phyloP scores from a whole-genome alignment of 2,888 invertebrate genomes.

The Bruchidius siliquastri region DNA sequence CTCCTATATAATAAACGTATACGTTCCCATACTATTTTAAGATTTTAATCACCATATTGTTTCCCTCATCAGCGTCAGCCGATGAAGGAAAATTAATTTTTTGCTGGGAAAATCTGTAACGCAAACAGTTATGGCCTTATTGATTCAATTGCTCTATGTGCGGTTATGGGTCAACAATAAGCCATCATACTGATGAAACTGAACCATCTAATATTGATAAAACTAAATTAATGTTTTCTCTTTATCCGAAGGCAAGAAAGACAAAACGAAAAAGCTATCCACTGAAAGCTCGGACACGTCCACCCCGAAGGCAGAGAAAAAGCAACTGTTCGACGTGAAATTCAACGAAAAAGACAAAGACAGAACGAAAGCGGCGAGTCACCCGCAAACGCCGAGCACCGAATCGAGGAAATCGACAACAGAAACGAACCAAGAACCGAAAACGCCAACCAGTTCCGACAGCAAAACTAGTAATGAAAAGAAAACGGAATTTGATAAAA shows the following conservation, averaged over 20 bases:
- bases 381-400: conserved; percentile 42
- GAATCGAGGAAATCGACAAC: conserved; percentile 37
- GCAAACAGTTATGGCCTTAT: neutral
- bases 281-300: conserved; percentile 13
- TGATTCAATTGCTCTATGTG: neutral
- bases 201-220: too few species aligned
- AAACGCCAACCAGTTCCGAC: conserved; percentile 36
- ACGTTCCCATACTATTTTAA: neutral
- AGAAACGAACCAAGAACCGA: conserved; percentile 32
- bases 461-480: conserved; percentile 24
- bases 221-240: neutral
- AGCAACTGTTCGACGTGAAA: conserved; percentile 35
- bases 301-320: conserved; percentile 27
- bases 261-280: neutral
- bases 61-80: too few species aligned
- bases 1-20: neutral
- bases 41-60: neutral
- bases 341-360: conserved; percentile 19
- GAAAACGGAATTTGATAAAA: conserved; percentile 20
- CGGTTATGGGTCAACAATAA: too few species aligned
- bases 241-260: neutral
- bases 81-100: neutral
- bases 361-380: neutral
- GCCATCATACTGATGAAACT: too few species aligned
- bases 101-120: neutral